phyloP scores from a whole-genome alignment of 53 echinoderm and acorn worm species.

The Crossaster papposus region DNA sequence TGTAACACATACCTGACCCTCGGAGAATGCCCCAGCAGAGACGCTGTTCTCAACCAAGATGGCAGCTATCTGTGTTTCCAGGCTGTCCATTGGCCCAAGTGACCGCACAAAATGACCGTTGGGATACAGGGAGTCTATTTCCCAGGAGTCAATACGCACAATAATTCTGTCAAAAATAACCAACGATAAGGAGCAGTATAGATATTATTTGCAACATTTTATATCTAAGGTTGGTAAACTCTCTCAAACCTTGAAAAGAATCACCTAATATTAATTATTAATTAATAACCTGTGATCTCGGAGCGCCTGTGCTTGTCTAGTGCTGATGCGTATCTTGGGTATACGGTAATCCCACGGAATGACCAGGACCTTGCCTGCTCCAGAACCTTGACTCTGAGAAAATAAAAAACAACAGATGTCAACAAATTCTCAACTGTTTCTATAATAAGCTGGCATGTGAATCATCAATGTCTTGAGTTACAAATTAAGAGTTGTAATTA shows the following conservation, averaged over 20 bases:
- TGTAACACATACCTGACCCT: slow-evolving; percentile 77
- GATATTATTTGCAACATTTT: too few species aligned
- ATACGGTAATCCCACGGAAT: slow-evolving; percentile 93
- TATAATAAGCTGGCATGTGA: too few species aligned
- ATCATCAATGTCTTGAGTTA: neutral
- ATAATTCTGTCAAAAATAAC: slow-evolving; percentile 69
- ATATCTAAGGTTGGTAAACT: too few species aligned
- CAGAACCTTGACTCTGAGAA: slow-evolving; percentile 49
- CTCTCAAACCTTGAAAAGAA: too few species aligned
- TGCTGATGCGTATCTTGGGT: slow-evolving; percentile 91
- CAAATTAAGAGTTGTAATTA: too few species aligned
- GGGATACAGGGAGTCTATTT: slow-evolving; percentile 91
- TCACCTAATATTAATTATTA: too few species aligned
- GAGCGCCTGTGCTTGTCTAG: slow-evolving; percentile 83
- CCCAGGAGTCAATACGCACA: slow-evolving; percentile 94
- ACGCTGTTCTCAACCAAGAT: slow-evolving; percentile 87
- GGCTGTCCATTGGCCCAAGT: slow-evolving; percentile 82
- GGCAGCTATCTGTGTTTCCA: slow-evolving; percentile 92
- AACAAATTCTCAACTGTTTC: neutral
- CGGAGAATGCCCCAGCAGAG: slow-evolving; percentile 79
- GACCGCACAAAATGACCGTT: slow-evolving; percentile 95
- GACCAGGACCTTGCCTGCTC: slow-evolving; percentile 78
- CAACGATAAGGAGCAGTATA: neutral
- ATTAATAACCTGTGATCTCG: slow-evolving; percentile 78
- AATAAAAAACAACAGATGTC: too few species aligned